Conservation (phyloP, 2,888 invertebrate species). For the Drosophila phalerata region DNA sequence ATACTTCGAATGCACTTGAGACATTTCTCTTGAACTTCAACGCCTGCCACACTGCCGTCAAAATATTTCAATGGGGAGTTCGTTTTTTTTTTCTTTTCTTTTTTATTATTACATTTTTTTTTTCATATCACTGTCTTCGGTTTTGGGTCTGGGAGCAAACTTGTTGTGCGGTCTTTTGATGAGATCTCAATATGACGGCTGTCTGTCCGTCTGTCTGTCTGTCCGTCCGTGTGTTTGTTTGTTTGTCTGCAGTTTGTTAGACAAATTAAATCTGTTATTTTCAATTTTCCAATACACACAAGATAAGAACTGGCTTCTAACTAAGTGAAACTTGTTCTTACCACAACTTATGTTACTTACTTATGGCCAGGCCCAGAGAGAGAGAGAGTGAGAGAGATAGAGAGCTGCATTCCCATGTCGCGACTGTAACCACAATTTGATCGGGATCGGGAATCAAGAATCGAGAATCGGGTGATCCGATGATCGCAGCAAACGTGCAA, state of each 20-base stretch:
- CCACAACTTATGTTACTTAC: slow-evolving; percentile 3
- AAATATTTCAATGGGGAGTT: slow-evolving; percentile 75
- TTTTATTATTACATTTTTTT: slow-evolving; percentile 22
- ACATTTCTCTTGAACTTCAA: slow-evolving; percentile 81
- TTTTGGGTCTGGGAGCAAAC: slow-evolving; percentile 38
- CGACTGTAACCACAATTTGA: slow-evolving; percentile 67
- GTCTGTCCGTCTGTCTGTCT: slow-evolving; percentile 47
- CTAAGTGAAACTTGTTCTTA: slow-evolving; percentile 73
- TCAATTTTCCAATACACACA: slow-evolving; percentile 60
- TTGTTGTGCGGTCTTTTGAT: slow-evolving; percentile 77
- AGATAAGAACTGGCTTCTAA: slow-evolving; percentile 59
- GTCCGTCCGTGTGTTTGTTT: not conserved
- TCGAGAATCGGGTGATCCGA: slow-evolving; percentile 36
- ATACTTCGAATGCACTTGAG: slow-evolving; percentile 80
- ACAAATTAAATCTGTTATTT: slow-evolving; percentile 80
- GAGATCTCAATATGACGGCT: slow-evolving; percentile 80
- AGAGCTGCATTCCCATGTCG: slow-evolving; percentile 76
- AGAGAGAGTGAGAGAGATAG: too few relatives aligned
- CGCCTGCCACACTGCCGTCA: slow-evolving; percentile 79
- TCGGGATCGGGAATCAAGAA: slow-evolving; percentile 46
- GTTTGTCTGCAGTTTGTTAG: slow-evolving; percentile 64
- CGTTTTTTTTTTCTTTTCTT: slow-evolving; percentile 20
- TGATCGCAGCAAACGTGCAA: slow-evolving; percentile 36
- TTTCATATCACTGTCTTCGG: slow-evolving; percentile 49
- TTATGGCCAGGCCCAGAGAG: slow-evolving; percentile 56